A percentile compares a stretch with the other conserved stretches of the same genome.
These are phyloP conservation scores for Sacculina carcini DNA, from an alignment of 2,888 invertebrate genomes.

Conservation along the genomic window DNA sequence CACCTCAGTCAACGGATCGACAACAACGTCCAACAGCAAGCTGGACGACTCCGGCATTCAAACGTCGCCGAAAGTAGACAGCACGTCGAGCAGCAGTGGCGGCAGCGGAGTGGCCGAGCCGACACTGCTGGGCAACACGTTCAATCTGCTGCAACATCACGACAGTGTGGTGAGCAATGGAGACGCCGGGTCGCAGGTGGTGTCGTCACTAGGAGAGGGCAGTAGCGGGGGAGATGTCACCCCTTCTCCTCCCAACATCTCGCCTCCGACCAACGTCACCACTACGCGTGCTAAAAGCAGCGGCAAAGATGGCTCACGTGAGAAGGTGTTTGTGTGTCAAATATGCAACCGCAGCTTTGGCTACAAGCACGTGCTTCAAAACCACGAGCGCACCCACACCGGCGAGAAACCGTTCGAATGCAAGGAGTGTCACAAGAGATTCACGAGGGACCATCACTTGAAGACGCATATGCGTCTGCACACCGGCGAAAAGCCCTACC, in stretches of 20 bases:
- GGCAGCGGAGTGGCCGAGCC: background rate
- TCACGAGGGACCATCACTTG: slow-evolving; percentile 72
- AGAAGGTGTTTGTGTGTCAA: slow-evolving; percentile 66
- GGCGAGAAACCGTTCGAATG: slow-evolving; percentile 86
- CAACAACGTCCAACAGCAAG: background rate
- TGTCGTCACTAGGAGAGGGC: no score
- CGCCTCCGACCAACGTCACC: background rate
- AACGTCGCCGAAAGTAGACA: background rate
- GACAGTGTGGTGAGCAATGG: no score
- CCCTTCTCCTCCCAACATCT: background rate
- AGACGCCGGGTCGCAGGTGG: no score
- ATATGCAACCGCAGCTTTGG: slow-evolving; percentile 69
- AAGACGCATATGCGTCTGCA: slow-evolving; percentile 79
- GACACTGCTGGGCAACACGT: background rate
- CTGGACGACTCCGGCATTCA: slow-evolving; percentile 3
- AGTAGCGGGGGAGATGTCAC: no score
- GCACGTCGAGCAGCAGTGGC: background rate
- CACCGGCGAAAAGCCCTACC: slow-evolving; percentile 78
- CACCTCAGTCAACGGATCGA: background rate
- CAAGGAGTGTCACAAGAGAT: slow-evolving; percentile 66
- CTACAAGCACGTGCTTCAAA: slow-evolving; percentile 79
- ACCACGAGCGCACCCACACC: slow-evolving; percentile 79
- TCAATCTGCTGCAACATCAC: no score
- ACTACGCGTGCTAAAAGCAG: background rate
- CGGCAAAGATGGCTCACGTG: slow-evolving; percentile 18